Evolutionary conservation across 2,888 invertebrate genomes (phyloP).

Genomic region (Apamea monoglypha): DNA sequence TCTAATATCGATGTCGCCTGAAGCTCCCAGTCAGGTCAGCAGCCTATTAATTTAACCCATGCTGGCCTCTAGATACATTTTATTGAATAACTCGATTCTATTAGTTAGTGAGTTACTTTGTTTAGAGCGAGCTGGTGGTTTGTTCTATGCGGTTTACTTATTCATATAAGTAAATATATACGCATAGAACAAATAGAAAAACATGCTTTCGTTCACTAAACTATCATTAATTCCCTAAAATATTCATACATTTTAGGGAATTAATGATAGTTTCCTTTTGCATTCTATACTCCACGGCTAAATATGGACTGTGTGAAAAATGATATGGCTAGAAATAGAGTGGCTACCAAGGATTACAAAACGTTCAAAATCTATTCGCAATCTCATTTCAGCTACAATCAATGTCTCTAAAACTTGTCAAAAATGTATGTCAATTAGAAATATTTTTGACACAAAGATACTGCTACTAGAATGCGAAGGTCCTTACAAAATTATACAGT

Average conservation of each 20-base stretch:
- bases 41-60: conserved; percentile 37
- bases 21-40: conserved; percentile 33
- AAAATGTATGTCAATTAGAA: too few species aligned
- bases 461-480: too few species aligned
- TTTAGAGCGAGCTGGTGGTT: neutral
- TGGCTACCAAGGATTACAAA: too few species aligned
- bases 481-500: too few species aligned
- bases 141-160: neutral
- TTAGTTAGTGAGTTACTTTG: conserved; percentile 3
- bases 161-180: too few species aligned
- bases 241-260: neutral
- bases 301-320: neutral
- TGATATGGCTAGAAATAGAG: neutral
- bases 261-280: neutral
- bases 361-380: too few species aligned
- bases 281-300: neutral
- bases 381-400: too few species aligned
- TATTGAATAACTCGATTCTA: conserved; percentile 49
- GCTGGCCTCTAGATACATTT: conserved; percentile 25
- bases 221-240: too few species aligned
- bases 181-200: too few species aligned
- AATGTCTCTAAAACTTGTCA: too few species aligned
- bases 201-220: too few species aligned
- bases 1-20: conserved; percentile 33
- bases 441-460: too few species aligned